Percentiles rank a stretch among this genome's conserved stretches.
Conservation (phyloP, 2,797 vertebrate species). For the Myiotriccus ornatus region DNA sequence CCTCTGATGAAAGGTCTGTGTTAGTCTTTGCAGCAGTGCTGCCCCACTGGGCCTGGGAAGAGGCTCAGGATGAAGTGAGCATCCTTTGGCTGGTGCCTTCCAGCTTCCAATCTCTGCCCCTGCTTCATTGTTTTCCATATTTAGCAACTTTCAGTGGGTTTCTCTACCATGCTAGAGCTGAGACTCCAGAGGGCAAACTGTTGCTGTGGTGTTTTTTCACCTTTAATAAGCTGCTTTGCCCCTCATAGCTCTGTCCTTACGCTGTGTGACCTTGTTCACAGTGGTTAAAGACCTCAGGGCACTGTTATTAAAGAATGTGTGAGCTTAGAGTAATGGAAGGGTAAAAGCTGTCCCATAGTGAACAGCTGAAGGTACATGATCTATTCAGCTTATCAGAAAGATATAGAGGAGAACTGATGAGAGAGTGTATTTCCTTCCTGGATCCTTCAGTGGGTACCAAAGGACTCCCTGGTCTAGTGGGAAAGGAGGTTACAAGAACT, state of each 20-base stretch:
- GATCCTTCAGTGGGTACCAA: background rate
- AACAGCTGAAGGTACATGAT: background rate
- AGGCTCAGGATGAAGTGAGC: background rate
- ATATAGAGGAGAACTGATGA: background rate
- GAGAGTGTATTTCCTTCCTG: background rate
- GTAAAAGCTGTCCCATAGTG: background rate
- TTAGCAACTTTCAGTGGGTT: background rate
- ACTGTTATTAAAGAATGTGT: background rate
- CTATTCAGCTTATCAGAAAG: background rate
- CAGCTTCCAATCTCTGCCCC: no score
- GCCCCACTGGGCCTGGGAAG: fast-evolving
- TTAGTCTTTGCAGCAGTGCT: background rate
- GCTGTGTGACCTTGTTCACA: background rate
- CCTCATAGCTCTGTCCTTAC: background rate
- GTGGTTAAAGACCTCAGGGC: background rate
- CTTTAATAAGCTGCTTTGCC: background rate
- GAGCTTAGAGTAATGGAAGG: background rate
- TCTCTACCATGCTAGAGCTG: background rate
- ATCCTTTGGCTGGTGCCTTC: background rate
- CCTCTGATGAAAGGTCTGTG: background rate
- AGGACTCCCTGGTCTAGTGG: background rate
- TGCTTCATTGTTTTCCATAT: background rate
- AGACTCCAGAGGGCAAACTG: background rate
- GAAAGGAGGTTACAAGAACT: fast-evolving
- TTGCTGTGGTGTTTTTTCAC: background rate